Evolutionary conservation across 1,140 invertebrate species (phyloP), one percentile per base, ranked within the genome.

Genomic region (Telenomus remus): DNA sequence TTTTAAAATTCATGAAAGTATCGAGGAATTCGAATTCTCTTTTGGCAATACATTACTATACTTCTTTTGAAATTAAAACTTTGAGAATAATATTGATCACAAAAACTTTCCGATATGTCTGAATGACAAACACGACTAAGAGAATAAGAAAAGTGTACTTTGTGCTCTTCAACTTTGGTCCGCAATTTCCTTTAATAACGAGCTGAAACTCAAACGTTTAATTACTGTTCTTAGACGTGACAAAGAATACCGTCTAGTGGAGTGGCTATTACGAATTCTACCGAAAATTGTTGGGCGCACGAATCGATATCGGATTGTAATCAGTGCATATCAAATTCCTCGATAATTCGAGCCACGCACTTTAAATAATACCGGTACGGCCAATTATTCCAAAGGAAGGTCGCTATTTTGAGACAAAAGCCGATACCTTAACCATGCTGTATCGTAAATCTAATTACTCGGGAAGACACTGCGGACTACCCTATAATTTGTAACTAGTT

Each of bases 401-500:
- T 71, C 51, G 44, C 42, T 12, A 42, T 63, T 56, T 55, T 39
- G 51, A 63, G 51, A 43, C 19, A 16, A 37, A 64, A 60, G 55
- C 35, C 46, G 59, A 65, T 65, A 76, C 55, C 53, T 76, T 60
- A 59, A 63, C 65, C 48, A 76, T 50, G 65, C 54, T 64, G 65
- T 69, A 69, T 76, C 64, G 65, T 42, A 53, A 70, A 66, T 59
- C 59, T 76, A 76, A 76, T 70, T 76, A 76, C 19, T 70, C 60
- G 46, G n/a, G 42, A 47, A 54, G 55, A 71, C 56, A 71, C 43
- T 33, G 19, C 19, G 57, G 60, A 66, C 73, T 51, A 27, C 19
- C 66, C 61, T 76, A 48, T 66, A 76, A 76, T 66, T 76, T 59
- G 66, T 48, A 61, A 66, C 65, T 70, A 65, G 47, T 76, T 76